Evolutionary conservation across 2,888 invertebrate genomes (phyloP).

Genomic region (Dromius quadrimaculatus): DNA sequence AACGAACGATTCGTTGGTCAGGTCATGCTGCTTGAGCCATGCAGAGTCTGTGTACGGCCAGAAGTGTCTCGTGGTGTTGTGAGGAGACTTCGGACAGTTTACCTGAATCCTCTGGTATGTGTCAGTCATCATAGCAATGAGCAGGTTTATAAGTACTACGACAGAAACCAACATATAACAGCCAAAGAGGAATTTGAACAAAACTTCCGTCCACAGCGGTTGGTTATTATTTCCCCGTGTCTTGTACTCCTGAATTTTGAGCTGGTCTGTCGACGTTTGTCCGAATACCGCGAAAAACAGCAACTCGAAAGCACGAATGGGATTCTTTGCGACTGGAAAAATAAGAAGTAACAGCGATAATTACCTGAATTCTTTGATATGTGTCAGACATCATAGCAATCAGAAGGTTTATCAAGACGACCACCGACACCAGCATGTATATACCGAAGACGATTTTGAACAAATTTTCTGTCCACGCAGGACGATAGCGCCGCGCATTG

Average conservation of each 20-base stretch:
- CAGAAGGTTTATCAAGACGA: conserved; percentile 97
- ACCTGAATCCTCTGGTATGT: conserved; percentile 99
- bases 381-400: conserved; percentile 99
- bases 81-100: conserved; percentile 65
- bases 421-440: conserved; percentile 97
- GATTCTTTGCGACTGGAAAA: conserved; percentile 91
- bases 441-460: conserved; percentile 95
- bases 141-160: conserved; percentile 98
- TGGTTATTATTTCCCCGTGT: conserved; percentile 70
- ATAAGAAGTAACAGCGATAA: conserved; percentile 67
- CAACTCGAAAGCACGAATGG: conserved; percentile 94
- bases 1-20: conserved; percentile 3
- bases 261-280: conserved; percentile 86
- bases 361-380: conserved; percentile 98
- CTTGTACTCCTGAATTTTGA: conserved; percentile 76
- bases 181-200: conserved; percentile 90
- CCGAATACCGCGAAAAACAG: conserved; percentile 99
- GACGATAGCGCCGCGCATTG: conserved; percentile 79
- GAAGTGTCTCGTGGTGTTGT: conserved; percentile 36
- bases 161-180: conserved; percentile 99
- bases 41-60: conserved; percentile 27
- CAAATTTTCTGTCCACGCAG: conserved; percentile 86
- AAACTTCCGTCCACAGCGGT: conserved; percentile 85
- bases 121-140: conserved; percentile 99
- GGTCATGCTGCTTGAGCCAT: conserved; percentile 26